Conservation (phyloP, 2,888 invertebrate species). For the Chrysolina haemoptera region DNA sequence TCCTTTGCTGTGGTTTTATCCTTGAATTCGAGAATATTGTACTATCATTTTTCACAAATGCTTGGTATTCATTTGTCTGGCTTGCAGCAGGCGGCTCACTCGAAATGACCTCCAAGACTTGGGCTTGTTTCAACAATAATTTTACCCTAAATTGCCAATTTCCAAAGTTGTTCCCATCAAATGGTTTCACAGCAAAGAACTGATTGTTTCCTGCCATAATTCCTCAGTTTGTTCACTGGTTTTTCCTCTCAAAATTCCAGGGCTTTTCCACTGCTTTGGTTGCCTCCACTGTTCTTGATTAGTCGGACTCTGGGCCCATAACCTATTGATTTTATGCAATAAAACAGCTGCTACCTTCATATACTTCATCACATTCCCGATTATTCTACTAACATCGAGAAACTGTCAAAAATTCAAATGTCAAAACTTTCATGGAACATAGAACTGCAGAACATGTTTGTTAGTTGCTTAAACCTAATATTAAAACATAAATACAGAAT, state of each 20-base stretch:
- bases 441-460: too few relatives aligned
- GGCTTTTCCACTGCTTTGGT: too few relatives aligned
- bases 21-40: conserved; percentile 31
- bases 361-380: too few relatives aligned
- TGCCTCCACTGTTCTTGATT: background rate
- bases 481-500: too few relatives aligned
- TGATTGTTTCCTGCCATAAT: background rate
- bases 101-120: conserved; percentile 8
- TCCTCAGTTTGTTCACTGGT: background rate
- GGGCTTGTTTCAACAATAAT: conserved; percentile 17
- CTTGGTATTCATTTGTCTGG: background rate
- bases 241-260: background rate
- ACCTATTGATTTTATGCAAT: conserved; percentile 1
- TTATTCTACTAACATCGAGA: too few relatives aligned
- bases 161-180: conserved; percentile 18
- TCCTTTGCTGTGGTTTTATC: conserved; percentile 17
- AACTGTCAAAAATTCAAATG: too few relatives aligned
- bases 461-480: too few relatives aligned
- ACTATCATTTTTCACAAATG: conserved; percentile 3
- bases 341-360: background rate
- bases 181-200: conserved; percentile 13
- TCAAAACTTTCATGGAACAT: too few relatives aligned
- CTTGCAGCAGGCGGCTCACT: conserved; percentile 6
- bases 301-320: background rate
- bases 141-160: conserved; percentile 26